Evolutionary conservation across 2,888 invertebrate species (phyloP).

Genomic region (Ferrisia virgata): DNA sequence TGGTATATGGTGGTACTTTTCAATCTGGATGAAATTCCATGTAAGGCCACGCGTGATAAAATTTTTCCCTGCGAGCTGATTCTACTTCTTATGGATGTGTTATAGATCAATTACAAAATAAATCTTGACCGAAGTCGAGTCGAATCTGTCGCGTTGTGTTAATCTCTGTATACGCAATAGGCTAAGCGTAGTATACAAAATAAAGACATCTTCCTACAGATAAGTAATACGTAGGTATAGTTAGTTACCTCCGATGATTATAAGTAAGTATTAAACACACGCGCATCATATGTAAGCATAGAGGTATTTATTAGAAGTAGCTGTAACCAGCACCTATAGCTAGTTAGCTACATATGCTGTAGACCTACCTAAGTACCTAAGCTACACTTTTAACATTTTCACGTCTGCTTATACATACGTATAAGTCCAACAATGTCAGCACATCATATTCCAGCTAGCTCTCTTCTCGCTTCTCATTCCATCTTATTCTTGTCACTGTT

Average conservation of each 20-base stretch:
- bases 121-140: too few species aligned
- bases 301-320: too few species aligned
- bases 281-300: too few species aligned
- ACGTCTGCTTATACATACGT: neutral
- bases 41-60: slow-evolving; percentile 22
- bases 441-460: neutral
- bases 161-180: neutral
- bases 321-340: too few species aligned
- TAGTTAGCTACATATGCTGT: too few species aligned
- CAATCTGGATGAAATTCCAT: neutral
- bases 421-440: neutral
- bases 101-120: neutral
- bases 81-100: neutral
- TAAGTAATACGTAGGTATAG: too few species aligned
- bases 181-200: too few species aligned
- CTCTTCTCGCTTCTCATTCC: too few species aligned
- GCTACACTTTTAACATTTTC: neutral
- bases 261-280: too few species aligned
- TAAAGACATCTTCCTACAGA: too few species aligned
- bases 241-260: too few species aligned
- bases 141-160: neutral
- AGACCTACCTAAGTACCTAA: too few species aligned
- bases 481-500: neutral
- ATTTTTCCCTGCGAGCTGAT: neutral
- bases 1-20: neutral